These are phyloP conservation scores for Bothrops jararaca DNA, from an alignment of 2,113 vertebrate genomes.

Conservation along the genomic window DNA sequence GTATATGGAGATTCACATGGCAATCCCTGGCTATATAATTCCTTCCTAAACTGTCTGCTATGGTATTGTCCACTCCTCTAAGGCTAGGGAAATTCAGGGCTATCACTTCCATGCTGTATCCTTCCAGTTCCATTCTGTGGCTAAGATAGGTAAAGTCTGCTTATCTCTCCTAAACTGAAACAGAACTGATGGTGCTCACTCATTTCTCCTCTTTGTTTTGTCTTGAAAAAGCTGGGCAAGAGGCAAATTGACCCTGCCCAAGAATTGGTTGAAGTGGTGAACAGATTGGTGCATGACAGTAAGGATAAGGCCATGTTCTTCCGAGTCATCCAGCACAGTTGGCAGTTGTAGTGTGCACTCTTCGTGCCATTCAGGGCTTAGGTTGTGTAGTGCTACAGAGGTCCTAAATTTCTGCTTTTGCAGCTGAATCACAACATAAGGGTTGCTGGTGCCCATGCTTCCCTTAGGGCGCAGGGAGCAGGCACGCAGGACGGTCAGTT, in stretches of 20 bases:
- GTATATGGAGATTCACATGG: not conserved
- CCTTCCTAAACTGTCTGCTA: not conserved
- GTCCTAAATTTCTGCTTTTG: constrained; percentile 36
- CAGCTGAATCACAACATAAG: constrained; percentile 41
- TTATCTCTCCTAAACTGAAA: not conserved
- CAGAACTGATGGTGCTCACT: constrained; percentile 15
- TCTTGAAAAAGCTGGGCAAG: constrained; percentile 27
- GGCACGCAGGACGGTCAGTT: constrained; percentile 26
- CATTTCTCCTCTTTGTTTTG: constrained; percentile 32
- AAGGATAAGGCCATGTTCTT: constrained; percentile 31
- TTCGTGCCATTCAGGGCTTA: constrained; percentile 41
- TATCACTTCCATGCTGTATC: not conserved
- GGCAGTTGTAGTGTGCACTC: constrained; percentile 30
- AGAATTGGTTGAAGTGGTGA: not conserved
- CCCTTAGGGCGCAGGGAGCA: constrained; percentile 24
- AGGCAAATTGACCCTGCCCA: not conserved
- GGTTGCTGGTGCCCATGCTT: constrained; percentile 3
- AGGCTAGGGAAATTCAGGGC: not conserved
- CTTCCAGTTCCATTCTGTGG: not conserved
- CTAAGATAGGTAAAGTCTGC: not conserved
- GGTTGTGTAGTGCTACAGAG: not conserved
- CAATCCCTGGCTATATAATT: not conserved
- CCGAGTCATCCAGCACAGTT: not conserved
- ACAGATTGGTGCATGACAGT: not conserved
- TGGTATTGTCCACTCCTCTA: not conserved